Evolutionary conservation across 2,797 vertebrate species (phyloP).

Genomic region (Perodicticus potto): DNA sequence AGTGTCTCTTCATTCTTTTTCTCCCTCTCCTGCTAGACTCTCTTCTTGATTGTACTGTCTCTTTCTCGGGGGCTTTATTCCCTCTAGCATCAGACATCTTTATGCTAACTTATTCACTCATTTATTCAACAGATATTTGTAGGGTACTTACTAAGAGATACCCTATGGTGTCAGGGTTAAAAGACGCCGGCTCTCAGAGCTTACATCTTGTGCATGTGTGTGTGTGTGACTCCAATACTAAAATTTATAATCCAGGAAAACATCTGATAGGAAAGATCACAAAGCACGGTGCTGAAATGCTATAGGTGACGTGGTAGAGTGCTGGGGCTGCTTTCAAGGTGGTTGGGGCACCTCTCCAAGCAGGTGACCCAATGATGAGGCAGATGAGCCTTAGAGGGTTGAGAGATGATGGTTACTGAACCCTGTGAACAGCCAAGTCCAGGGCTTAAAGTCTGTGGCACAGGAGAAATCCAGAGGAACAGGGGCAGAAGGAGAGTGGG

Average conservation of each 20-base stretch:
- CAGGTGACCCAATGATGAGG: not conserved
- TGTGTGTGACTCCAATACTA: not conserved
- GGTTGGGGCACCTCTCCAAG: not conserved
- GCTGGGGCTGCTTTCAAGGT: not conserved
- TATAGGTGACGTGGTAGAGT: accelerated
- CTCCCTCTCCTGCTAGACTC: not conserved
- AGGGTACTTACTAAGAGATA: not conserved
- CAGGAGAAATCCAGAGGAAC: too few species aligned
- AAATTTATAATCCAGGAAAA: not conserved
- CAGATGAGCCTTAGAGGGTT: not conserved
- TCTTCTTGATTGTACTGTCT: not conserved
- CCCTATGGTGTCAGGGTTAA: not conserved
- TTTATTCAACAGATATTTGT: not conserved
- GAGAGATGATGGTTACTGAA: not conserved
- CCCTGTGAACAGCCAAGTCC: too few species aligned
- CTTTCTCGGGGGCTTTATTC: not conserved
- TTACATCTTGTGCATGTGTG: not conserved
- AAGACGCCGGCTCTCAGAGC: not conserved
- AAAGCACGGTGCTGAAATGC: not conserved
- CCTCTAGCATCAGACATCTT: not conserved
- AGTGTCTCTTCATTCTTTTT: not conserved
- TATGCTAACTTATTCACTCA: not conserved
- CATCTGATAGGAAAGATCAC: not conserved
- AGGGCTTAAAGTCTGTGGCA: not conserved
- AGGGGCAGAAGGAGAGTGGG: accelerated